These are phyloP conservation scores for Odontocerum albicorne DNA, from an alignment of 2,888 invertebrate species.

Conservation along the genomic window DNA sequence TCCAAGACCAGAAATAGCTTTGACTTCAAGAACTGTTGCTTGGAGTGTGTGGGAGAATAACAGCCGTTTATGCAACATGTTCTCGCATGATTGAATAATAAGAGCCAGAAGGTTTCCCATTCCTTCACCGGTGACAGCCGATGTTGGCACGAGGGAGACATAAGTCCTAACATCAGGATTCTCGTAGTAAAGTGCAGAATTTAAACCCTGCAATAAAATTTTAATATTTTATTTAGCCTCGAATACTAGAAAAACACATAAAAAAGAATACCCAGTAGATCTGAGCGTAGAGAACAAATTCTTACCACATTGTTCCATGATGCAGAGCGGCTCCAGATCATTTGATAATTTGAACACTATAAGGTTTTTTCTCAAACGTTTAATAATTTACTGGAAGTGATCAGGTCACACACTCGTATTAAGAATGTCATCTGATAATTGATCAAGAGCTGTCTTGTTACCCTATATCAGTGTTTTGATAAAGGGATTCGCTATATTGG, in stretches of 20 bases:
- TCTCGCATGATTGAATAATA: conserved; percentile 92
- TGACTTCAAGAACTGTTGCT: conserved; percentile 82
- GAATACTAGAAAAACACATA: background rate
- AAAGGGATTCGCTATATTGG: too few relatives aligned
- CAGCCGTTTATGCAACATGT: conserved; percentile 82
- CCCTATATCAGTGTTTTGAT: too few relatives aligned
- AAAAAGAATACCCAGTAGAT: too few relatives aligned
- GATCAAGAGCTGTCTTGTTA: too few relatives aligned
- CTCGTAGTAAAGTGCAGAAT: conserved; percentile 93
- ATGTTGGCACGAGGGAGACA: conserved; percentile 95
- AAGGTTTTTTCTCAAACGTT: too few relatives aligned
- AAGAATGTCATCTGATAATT: too few relatives aligned
- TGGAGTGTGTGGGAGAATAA: conserved; percentile 93
- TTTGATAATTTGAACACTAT: too few relatives aligned
- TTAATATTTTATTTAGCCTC: background rate
- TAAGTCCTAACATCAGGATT: conserved; percentile 93
- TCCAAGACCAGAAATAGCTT: conserved; percentile 94
- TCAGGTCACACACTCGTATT: too few relatives aligned
- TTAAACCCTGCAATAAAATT: conserved; percentile 68
- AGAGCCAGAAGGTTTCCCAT: conserved; percentile 97
- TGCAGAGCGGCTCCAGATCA: too few relatives aligned
- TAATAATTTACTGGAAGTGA: too few relatives aligned
- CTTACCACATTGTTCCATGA: too few relatives aligned
- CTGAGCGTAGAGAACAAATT: too few relatives aligned
- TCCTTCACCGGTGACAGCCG: conserved; percentile 96